A percentile compares a stretch with the other conserved stretches of the same genome.
These are phyloP conservation scores for Sycobia sp. DNA, from an alignment of 1,140 invertebrate genomes.

Conservation along the genomic window DNA sequence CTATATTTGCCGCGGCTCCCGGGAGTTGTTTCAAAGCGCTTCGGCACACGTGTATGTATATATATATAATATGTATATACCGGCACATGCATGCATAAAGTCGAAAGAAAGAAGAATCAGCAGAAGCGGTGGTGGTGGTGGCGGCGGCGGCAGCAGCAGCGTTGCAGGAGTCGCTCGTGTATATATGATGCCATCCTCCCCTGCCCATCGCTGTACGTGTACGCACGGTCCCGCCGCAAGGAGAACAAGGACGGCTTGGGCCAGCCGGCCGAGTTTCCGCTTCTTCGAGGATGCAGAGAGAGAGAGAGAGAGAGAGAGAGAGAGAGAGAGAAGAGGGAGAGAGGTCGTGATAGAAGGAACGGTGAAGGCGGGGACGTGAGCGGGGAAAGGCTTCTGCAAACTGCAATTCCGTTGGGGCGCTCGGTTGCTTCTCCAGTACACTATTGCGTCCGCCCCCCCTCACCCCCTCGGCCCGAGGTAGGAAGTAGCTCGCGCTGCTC, in stretches of 20 bases:
- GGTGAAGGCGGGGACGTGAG: not conserved
- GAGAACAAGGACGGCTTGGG: constrained; percentile 26
- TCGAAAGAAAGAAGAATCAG: not conserved
- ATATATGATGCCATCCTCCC: too few relatives aligned
- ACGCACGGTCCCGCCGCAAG: constrained; percentile 4
- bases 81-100: not conserved
- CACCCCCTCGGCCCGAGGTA: too few relatives aligned
- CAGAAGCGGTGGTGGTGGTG: too few relatives aligned
- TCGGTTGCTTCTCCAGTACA: not conserved
- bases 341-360: constrained; percentile 20
- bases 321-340: not conserved
- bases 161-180: not conserved
- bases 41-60: not conserved
- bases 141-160: not conserved
- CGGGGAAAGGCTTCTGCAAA: not conserved
- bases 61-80: not conserved
- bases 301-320: not conserved
- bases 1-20: not conserved
- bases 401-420: constrained; percentile 16
- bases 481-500: constrained; percentile 6
- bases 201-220: too few relatives aligned
- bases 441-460: not conserved
- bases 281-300: not conserved
- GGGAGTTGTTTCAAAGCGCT: constrained; percentile 1
- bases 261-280: not conserved